Percentiles rank a stretch among this genome's conserved stretches.
Conservation (phyloP, 2,113 vertebrate species). For the Globicephala melas region DNA sequence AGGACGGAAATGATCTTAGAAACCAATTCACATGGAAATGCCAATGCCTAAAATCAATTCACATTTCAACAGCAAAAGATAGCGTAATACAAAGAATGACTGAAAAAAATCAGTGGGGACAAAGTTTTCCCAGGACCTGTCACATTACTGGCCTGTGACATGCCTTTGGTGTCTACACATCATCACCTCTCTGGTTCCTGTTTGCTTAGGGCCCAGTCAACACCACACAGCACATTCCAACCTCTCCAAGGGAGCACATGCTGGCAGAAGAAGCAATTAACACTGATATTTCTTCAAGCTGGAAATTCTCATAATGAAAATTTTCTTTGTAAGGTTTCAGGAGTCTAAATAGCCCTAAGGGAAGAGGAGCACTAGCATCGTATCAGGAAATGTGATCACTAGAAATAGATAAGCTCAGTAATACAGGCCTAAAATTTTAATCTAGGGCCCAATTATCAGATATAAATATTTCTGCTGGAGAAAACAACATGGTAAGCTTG, state of each 20-base stretch:
- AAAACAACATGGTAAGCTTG: constrained; percentile 29
- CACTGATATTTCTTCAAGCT: constrained; percentile 43
- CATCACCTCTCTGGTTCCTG: not conserved
- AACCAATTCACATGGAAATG: not conserved
- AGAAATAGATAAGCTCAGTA: not conserved
- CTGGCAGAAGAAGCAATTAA: constrained; percentile 58
- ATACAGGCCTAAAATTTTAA: not conserved
- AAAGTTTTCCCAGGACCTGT: too few species aligned
- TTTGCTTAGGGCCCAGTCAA: not conserved
- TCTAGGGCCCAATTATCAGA: constrained; percentile 34
- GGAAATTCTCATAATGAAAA: constrained; percentile 66
- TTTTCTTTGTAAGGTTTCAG: constrained; percentile 43
- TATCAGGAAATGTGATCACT: not conserved
- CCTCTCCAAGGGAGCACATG: not conserved
- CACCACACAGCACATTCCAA: not conserved
- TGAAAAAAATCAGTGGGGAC: not conserved
- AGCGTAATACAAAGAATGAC: not conserved
- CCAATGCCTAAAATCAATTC: not conserved
- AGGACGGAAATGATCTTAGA: not conserved
- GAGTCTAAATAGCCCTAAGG: constrained; percentile 36
- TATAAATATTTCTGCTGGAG: constrained; percentile 49
- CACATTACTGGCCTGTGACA: not conserved
- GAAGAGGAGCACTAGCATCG: not conserved
- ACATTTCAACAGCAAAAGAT: not conserved
- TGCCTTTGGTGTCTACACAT: not conserved